Conservation (phyloP, 1,140 invertebrate species). For the Lepeophtheirus salmonis region DNA sequence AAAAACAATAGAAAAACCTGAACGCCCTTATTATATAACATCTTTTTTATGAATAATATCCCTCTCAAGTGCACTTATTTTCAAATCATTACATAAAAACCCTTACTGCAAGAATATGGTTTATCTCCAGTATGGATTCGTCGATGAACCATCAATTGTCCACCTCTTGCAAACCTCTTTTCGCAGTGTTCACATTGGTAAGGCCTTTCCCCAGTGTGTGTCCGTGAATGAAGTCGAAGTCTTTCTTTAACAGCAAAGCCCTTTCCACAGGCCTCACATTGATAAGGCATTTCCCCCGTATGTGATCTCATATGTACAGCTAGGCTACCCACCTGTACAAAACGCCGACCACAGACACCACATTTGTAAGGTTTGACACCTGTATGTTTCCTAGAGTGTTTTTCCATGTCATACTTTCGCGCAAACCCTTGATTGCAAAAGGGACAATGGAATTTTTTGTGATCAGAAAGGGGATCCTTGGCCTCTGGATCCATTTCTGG, state of each 20-base stretch:
- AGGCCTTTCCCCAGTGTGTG: slow-evolving; percentile 67
- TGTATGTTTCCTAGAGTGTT: slow-evolving; percentile 53
- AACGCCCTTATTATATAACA: too few relatives aligned
- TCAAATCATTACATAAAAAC: too few relatives aligned
- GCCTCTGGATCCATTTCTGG: not conserved
- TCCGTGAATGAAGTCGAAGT: slow-evolving; percentile 50
- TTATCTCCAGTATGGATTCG: slow-evolving; percentile 57
- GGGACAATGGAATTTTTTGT: not conserved
- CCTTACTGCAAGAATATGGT: slow-evolving; percentile 38
- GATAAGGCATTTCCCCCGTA: slow-evolving; percentile 30
- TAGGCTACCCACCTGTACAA: slow-evolving; percentile 45
- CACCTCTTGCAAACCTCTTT: slow-evolving; percentile 58
- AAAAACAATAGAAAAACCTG: too few relatives aligned
- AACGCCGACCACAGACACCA: slow-evolving; percentile 56
- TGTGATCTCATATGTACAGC: slow-evolving; percentile 36
- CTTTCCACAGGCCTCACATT: slow-evolving; percentile 41
- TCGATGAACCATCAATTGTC: slow-evolving; percentile 61
- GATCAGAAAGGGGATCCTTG: not conserved
- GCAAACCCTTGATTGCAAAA: slow-evolving; percentile 3
- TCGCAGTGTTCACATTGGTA: slow-evolving; percentile 64
- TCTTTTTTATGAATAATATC: too few relatives aligned
- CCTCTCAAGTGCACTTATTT: slow-evolving; percentile 36
- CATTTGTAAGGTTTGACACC: slow-evolving; percentile 67
- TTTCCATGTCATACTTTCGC: slow-evolving; percentile 10
- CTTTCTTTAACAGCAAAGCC: slow-evolving; percentile 51